Percentiles rank a stretch among this genome's conserved stretches.
Evolutionary conservation across 2,797 vertebrate species (phyloP).

Genomic region (Chiloscyllium punctatum): DNA sequence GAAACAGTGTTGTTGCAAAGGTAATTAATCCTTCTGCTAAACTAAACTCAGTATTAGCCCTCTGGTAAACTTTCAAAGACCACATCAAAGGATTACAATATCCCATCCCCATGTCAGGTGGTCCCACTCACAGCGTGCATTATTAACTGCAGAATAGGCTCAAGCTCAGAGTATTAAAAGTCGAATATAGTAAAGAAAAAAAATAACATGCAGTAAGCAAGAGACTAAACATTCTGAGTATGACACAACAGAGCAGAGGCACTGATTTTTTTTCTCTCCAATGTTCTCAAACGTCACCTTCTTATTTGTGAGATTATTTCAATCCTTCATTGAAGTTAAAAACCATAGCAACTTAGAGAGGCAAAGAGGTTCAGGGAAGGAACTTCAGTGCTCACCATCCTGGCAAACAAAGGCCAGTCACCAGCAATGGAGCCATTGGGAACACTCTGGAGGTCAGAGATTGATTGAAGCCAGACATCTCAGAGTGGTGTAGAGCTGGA

Average conservation of each 20-base stretch:
- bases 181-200: no score
- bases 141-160: no score
- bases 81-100: conserved; percentile 16
- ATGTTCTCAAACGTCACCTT: no score
- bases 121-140: neutral
- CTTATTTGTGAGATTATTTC: no score
- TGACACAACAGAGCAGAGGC: no score
- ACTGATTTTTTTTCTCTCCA: no score
- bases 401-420: neutral
- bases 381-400: neutral
- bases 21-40: neutral
- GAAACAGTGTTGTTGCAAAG: neutral
- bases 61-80: neutral
- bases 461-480: neutral
- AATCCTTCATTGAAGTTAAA: no score
- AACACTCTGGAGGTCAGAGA: neutral
- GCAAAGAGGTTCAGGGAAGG: neutral
- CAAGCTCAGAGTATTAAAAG: no score
- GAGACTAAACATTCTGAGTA: no score
- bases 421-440: neutral
- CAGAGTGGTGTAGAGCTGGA: neutral
- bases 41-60: neutral
- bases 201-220: no score
- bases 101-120: neutral
- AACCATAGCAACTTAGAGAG: neutral